Percentiles rank a stretch among this genome's conserved stretches.
phyloP scores from a whole-genome alignment of 2,888 invertebrate species.

The Eilema sororculum region DNA sequence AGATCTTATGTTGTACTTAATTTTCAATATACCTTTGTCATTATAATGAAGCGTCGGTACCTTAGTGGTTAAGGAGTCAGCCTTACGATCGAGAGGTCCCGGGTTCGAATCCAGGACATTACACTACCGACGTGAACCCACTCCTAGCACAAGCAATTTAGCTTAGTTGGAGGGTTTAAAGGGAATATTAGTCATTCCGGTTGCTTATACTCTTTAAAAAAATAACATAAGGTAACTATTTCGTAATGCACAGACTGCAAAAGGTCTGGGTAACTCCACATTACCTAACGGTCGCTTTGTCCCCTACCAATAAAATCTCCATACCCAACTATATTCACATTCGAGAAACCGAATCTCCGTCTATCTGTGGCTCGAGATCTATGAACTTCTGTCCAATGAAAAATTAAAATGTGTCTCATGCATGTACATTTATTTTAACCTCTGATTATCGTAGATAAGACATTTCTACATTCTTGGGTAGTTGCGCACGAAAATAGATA shows the following conservation, averaged over 20 bases:
- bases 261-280: not conserved
- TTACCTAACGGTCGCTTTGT: not conserved
- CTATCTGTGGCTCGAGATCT: slow-evolving; percentile 13
- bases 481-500: slow-evolving; percentile 9
- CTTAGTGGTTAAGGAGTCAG: too few relatives aligned
- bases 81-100: too few relatives aligned
- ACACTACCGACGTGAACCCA: too few relatives aligned
- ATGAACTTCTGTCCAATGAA: slow-evolving; percentile 13
- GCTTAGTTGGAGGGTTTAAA: too few relatives aligned
- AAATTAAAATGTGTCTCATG: slow-evolving; percentile 18
- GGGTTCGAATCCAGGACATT: too few relatives aligned
- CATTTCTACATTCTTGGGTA: slow-evolving; percentile 29
- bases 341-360: slow-evolving; percentile 24
- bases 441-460: slow-evolving; percentile 17
- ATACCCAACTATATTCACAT: slow-evolving; percentile 20
- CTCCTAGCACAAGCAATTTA: too few relatives aligned
- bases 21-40: not conserved
- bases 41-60: too few relatives aligned
- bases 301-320: not conserved
- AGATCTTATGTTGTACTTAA: not conserved
- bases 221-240: too few relatives aligned
- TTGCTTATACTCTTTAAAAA: too few relatives aligned
- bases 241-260: not conserved
- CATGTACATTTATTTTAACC: slow-evolving; percentile 17
- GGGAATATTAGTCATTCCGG: too few relatives aligned